Conservation (phyloP, 2,113 vertebrate species). For the Gavialis gangeticus region DNA sequence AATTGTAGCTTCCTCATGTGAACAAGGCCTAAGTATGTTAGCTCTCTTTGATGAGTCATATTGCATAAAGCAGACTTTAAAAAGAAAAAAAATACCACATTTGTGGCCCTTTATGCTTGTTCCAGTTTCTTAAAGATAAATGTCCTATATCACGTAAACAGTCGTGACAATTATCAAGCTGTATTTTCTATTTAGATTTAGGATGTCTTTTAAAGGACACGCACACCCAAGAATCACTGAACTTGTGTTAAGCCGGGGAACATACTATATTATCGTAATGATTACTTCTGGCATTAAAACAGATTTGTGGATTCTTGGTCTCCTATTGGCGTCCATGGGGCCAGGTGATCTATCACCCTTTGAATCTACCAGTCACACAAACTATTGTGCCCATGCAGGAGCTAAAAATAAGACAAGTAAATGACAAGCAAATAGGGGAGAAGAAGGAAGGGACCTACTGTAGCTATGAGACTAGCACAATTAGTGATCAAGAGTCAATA, state of each 20-base stretch:
- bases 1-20: background rate
- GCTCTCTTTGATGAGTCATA: background rate
- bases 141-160: too few species aligned
- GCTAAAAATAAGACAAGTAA: background rate
- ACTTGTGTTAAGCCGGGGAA: background rate
- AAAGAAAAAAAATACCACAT: too few species aligned
- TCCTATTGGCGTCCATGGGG: background rate
- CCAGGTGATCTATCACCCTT: accelerated
- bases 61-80: too few species aligned
- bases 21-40: background rate
- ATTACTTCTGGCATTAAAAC: background rate
- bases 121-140: too few species aligned
- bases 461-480: background rate
- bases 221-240: too few species aligned
- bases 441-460: background rate
- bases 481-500: background rate
- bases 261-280: background rate
- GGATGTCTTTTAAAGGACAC: background rate
- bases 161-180: too few species aligned
- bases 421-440: background rate
- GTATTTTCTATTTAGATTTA: background rate
- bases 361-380: background rate
- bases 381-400: background rate
- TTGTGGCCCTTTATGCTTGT: too few species aligned
- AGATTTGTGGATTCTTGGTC: background rate